Base-by-base conservation (phyloP, 2,797 vertebrate genomes). In the Nyctalus aviator region DNA sequence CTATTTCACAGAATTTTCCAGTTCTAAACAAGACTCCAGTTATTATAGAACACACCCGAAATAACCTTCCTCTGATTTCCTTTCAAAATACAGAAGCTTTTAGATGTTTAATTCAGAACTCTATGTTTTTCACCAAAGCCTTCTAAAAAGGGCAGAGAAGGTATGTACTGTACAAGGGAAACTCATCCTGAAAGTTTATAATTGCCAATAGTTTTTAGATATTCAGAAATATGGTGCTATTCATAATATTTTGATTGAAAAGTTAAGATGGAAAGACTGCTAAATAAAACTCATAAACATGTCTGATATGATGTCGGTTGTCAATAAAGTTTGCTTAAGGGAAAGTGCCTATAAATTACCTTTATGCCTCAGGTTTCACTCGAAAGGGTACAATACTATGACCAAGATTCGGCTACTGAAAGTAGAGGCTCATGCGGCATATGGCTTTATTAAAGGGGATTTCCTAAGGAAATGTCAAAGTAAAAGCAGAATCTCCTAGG, bases 401-500 rank as follows among this genome's bases (percentile, higher is more conserved):
- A 57, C 32, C 41, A 41, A 48, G 10, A 62, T 79, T 64, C 71
- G 66, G 41, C 55, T 94, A 55, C 46, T 25, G 17, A 41, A 72
- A 73, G 48, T 46, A 57, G 0, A 69, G 69, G 3, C 9, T 81
- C 37, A 17, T 69, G 44, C 17, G 69, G 44, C 71, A 75, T 12
- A 41, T 20, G 64, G 55, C 46, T 77, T 53, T 50, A 27, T 17
- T 62, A 18, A 46, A 68, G 23, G 55, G 23, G 32, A 44, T 41
- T 83, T 79, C 57, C 50, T 27, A 59, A 59, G 66, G 68, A 78
- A 86, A 91, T 10, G 21, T 71, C 55, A 87, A 69, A 41, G 41
- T 20, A 97, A 98, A 98, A 98, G 82, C 57, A 83, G 96, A 96
- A 97, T 97, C 97, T 98, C 97, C 96, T 96, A 62, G 92, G 97